These are phyloP conservation scores for Tragopan temminckii DNA, from an alignment of 2,797 vertebrate species.

Conservation along the genomic window DNA sequence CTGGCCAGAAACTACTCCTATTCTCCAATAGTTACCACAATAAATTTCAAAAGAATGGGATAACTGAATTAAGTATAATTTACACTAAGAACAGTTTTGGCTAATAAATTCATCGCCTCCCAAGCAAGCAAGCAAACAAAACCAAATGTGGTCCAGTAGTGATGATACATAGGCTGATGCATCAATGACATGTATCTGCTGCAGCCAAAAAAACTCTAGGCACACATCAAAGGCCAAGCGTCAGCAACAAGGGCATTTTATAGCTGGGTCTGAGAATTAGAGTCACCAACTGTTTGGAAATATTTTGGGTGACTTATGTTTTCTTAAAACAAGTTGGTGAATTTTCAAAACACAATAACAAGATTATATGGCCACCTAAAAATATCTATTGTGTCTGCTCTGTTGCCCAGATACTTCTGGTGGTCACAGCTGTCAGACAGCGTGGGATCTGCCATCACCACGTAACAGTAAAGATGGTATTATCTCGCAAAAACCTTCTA, in stretches of 20 bases:
- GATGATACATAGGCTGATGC: constrained; percentile 32
- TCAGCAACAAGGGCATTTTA: constrained; percentile 19
- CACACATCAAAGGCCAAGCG: neutral
- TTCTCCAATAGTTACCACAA: neutral
- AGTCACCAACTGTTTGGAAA: neutral
- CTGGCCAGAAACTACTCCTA: neutral
- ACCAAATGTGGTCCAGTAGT: neutral
- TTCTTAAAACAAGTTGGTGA: constrained; percentile 33
- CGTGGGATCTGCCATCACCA: neutral
- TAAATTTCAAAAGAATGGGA: constrained; percentile 6
- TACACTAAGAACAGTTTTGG: neutral
- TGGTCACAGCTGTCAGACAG: neutral
- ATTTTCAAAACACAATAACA: constrained; percentile 8
- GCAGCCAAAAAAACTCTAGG: constrained; percentile 10
- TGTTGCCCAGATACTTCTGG: neutral
- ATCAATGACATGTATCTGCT: constrained; percentile 2
- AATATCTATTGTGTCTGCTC: neutral
- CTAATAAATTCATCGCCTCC: constrained; percentile 49
- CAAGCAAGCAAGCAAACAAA: constrained; percentile 13
- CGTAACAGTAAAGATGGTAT: constrained; percentile 13
- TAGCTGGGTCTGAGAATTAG: neutral
- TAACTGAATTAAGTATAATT: constrained; percentile 29
- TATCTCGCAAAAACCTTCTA: constrained; percentile 52
- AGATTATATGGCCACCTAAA: neutral
- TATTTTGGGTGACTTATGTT: neutral